Evolutionary conservation across 2,113 vertebrate species (phyloP).

Genomic region (Podiceps cristatus): DNA sequence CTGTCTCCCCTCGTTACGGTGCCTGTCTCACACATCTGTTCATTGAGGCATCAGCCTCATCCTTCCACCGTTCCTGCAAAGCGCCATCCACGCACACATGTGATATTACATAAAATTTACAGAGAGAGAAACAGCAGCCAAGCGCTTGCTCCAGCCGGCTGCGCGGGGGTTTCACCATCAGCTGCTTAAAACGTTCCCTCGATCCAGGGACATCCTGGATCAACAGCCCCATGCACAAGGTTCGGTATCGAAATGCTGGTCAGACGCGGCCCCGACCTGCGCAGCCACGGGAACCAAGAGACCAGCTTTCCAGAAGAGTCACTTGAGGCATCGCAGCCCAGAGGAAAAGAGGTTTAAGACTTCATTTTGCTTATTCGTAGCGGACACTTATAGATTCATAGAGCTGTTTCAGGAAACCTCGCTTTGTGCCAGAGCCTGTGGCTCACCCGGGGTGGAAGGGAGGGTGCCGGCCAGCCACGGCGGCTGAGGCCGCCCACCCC

Average conservation of each 20-base stretch:
- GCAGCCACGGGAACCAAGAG: not conserved
- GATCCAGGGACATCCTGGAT: fast-evolving
- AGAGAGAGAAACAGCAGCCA: not conserved
- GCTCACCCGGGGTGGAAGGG: not conserved
- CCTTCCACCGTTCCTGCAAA: not conserved
- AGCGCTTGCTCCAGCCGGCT: not conserved
- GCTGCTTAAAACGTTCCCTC: fast-evolving
- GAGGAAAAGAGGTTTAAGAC: not conserved
- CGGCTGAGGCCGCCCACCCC: not conserved
- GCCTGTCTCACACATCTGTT: not conserved
- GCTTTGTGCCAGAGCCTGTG: not conserved
- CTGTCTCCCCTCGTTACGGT: not conserved
- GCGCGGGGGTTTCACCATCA: not conserved
- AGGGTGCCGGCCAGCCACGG: not conserved
- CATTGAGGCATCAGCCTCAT: not conserved
- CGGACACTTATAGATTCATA: not conserved
- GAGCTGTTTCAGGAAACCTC: not conserved
- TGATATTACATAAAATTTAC: not conserved
- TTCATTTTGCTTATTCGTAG: not conserved
- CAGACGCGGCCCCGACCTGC: not conserved
- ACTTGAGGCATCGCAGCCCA: not conserved
- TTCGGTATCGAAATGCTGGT: fast-evolving
- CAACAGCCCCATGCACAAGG: fast-evolving
- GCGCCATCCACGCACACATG: not conserved
- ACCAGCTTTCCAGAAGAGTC: not conserved